A percentile compares a stretch with the other conserved stretches of the same genome.
Conservation (phyloP, 1,140 invertebrate species). For the Bombus cullumanus region DNA sequence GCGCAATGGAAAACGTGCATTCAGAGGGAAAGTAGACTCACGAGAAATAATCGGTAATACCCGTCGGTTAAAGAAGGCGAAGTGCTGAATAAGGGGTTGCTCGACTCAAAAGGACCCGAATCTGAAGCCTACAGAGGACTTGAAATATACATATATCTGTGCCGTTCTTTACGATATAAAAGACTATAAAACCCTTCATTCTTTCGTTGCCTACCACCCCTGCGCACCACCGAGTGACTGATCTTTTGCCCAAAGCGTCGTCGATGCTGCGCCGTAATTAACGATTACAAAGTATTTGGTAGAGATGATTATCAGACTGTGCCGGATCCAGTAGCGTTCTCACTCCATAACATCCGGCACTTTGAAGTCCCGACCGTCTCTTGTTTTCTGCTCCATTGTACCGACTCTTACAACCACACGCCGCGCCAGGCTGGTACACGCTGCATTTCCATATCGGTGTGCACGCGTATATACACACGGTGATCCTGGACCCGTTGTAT, state of each 20-base stretch:
- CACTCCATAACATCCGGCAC: conserved; percentile 80
- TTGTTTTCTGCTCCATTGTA: conserved; percentile 78
- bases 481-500: background rate
- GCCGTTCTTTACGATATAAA: conserved; percentile 56
- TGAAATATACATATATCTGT: conserved; percentile 50
- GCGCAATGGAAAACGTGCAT: conserved; percentile 38
- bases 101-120: conserved; percentile 59
- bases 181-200: conserved; percentile 57
- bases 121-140: conserved; percentile 42
- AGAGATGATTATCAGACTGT: conserved; percentile 82
- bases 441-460: conserved; percentile 7
- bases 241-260: conserved; percentile 59
- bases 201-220: background rate
- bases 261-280: conserved; percentile 77
- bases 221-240: conserved; percentile 21
- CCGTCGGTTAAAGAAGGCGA: conserved; percentile 61
- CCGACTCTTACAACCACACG: conserved; percentile 57
- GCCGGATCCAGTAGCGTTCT: conserved; percentile 77
- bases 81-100: conserved; percentile 63
- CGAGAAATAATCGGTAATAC: conserved; percentile 64
- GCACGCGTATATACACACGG: background rate
- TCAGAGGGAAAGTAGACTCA: conserved; percentile 37
- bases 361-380: conserved; percentile 76
- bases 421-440: background rate
- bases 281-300: conserved; percentile 82